phyloP scores from a whole-genome alignment of 2,113 vertebrate genomes.

The Manacus vitellinus region DNA sequence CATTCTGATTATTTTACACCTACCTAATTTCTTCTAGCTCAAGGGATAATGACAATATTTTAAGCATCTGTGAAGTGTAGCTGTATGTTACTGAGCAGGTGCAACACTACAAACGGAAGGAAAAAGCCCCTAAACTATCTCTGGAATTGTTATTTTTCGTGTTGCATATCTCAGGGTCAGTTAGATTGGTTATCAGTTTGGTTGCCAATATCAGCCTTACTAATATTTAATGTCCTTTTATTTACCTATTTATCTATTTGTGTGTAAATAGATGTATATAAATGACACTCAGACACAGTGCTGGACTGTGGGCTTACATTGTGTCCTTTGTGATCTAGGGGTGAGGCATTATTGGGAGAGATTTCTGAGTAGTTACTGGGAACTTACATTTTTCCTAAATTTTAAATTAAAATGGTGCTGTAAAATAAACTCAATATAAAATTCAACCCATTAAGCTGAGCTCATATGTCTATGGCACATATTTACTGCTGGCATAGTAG shows the following conservation, averaged over 20 bases:
- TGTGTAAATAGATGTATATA: background rate
- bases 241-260: background rate
- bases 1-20: slow-evolving; percentile 61
- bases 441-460: background rate
- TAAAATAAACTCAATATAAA: background rate
- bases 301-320: background rate
- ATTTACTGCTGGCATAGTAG: background rate
- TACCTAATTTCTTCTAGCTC: slow-evolving; percentile 54
- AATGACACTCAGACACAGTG: background rate
- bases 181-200: background rate
- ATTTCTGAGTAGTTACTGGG: background rate
- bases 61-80: slow-evolving; percentile 29
- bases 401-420: background rate
- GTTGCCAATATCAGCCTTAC: background rate
- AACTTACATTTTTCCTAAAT: background rate
- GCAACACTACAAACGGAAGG: background rate
- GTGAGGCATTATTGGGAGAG: background rate
- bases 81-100: slow-evolving; percentile 3
- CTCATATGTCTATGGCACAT: fast-evolving
- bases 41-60: slow-evolving; percentile 52
- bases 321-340: background rate
- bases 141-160: background rate
- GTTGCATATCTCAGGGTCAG: fast-evolving
- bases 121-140: background rate
- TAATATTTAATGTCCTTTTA: background rate